These are phyloP conservation scores for Loris lydekkerianus DNA, from an alignment of 2,797 vertebrate species.

Conservation along the genomic window DNA sequence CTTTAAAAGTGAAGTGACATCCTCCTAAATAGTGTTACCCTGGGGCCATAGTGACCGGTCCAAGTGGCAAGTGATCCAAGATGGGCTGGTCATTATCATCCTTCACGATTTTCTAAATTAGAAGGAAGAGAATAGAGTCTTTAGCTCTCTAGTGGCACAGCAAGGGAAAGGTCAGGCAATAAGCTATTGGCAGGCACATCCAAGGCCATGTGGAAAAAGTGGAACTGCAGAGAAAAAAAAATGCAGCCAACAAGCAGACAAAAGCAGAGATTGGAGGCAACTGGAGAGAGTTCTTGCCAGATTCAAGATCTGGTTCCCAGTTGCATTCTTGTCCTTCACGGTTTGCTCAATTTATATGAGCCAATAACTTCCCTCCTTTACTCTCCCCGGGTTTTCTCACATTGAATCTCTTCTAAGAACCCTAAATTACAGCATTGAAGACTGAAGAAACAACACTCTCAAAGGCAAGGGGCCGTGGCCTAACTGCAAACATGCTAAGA, in stretches of 20 bases:
- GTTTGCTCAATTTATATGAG: neutral
- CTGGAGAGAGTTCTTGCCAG: neutral
- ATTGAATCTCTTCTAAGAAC: neutral
- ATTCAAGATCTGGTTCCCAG: neutral
- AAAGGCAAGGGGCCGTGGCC: neutral
- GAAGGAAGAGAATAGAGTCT: slow-evolving; percentile 41
- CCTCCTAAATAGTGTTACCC: neutral
- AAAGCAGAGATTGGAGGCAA: neutral
- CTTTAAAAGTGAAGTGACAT: neutral
- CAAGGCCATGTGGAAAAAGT: neutral
- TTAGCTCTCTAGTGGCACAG: neutral
- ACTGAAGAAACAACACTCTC: neutral
- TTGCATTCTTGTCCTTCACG: neutral
- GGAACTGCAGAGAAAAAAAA: neutral
- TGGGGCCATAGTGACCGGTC: neutral
- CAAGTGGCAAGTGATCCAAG: neutral
- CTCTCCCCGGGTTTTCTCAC: neutral
- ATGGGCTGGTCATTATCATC: neutral
- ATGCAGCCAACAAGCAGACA: neutral
- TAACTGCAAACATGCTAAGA: neutral
- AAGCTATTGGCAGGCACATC: neutral
- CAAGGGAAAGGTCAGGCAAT: slow-evolving; percentile 1
- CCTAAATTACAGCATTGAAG: neutral
- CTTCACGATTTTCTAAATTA: slow-evolving; percentile 29
- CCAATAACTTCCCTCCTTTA: neutral